Evolutionary conservation across 30 jellyfish, hydroid and myxozoan genomes (phyloP).

Genomic region (Nemopilema nomurai): DNA sequence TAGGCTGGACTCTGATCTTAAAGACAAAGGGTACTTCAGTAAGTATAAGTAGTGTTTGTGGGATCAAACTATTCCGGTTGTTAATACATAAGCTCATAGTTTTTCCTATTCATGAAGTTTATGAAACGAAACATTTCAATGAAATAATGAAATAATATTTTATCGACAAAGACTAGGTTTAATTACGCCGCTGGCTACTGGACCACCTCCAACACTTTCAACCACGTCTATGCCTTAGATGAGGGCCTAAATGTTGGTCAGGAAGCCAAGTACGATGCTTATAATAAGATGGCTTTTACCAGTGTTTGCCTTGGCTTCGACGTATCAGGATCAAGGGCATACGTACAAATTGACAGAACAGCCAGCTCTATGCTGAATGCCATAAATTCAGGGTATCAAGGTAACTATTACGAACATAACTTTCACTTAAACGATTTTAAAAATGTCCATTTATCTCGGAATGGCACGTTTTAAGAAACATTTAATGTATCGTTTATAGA

Average conservation of each 20-base stretch:
- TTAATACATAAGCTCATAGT: too few relatives aligned
- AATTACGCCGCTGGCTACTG: constrained; percentile 13
- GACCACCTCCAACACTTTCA: constrained; percentile 3
- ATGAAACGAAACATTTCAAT: too few relatives aligned
- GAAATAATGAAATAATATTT: too few relatives aligned
- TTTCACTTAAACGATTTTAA: too few relatives aligned
- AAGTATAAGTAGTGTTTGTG: too few relatives aligned
- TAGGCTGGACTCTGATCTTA: constrained; percentile 39
- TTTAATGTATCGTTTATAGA: too few relatives aligned
- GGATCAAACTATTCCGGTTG: too few relatives aligned
- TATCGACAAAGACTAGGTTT: not conserved
- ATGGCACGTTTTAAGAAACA: too few relatives aligned
- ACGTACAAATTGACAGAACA: not conserved
- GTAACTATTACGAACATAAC: not conserved
- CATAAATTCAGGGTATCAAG: not conserved
- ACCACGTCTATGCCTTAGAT: constrained; percentile 14
- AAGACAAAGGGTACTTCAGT: constrained; percentile 22
- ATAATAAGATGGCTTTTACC: constrained; percentile 8
- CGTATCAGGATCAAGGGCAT: constrained; percentile 1
- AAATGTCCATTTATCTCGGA: too few relatives aligned
- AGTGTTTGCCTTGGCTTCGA: constrained; percentile 20
- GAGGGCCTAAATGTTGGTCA: constrained; percentile 5
- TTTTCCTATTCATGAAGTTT: too few relatives aligned
- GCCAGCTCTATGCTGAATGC: not conserved
- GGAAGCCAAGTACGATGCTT: constrained; percentile 34